Conservation (phyloP, 1,140 invertebrate species). For the Neotoxoptera formosana region DNA sequence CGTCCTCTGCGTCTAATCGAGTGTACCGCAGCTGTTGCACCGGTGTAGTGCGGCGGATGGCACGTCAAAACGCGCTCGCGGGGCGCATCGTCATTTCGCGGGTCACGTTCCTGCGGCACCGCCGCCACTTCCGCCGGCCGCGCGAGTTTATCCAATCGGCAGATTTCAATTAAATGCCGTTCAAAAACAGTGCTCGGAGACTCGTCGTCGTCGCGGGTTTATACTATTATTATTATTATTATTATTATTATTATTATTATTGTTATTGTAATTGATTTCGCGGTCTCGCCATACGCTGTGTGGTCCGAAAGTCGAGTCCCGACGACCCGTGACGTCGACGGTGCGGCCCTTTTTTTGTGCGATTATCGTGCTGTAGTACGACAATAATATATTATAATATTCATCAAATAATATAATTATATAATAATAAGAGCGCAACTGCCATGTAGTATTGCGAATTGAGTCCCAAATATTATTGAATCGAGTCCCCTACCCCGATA, state of each 20-base stretch:
- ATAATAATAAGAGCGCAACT: too few relatives aligned
- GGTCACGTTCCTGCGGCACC: neutral
- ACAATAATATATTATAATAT: too few relatives aligned
- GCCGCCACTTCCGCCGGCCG: neutral
- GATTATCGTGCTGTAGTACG: too few relatives aligned
- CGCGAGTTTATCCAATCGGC: neutral
- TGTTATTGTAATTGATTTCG: neutral
- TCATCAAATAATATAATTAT: too few relatives aligned
- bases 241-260: neutral
- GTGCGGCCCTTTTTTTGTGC: too few relatives aligned
- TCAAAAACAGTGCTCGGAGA: neutral
- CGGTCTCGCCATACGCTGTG: neutral
- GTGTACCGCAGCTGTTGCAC: neutral
- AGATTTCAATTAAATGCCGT: conserved; percentile 37
- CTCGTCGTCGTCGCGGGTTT: neutral
- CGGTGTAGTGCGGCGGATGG: neutral
- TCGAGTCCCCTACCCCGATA: too few relatives aligned
- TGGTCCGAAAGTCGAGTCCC: neutral
- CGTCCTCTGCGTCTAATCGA: neutral
- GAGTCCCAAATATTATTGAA: too few relatives aligned
- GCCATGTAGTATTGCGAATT: too few relatives aligned
- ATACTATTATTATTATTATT: neutral
- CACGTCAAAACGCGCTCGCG: neutral
- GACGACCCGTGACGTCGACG: too few relatives aligned
- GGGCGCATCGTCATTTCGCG: neutral